These are phyloP conservation scores for Manacus vitellinus DNA, from an alignment of 2,113 vertebrate genomes.

Conservation along the genomic window DNA sequence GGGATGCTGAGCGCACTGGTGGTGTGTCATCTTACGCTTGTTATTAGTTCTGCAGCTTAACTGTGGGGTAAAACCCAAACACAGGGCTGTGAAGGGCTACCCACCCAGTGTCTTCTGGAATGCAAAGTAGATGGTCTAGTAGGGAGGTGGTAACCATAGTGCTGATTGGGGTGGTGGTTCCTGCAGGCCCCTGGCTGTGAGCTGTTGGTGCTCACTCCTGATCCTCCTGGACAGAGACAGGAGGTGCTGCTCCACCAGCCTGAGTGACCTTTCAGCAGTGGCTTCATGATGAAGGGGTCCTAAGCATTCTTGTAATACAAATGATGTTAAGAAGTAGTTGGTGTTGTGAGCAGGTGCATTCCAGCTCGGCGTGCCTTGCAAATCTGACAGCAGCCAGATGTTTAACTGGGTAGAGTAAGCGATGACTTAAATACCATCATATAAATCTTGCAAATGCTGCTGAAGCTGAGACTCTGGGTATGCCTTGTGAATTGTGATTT, in stretches of 20 bases:
- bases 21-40: not conserved
- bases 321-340: not conserved
- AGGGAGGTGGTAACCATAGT: not conserved
- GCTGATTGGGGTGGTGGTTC: not conserved
- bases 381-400: constrained; percentile 32
- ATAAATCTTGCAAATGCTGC: constrained; percentile 6
- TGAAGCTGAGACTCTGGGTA: not conserved
- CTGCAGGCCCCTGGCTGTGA: not conserved
- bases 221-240: not conserved
- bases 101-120: not conserved
- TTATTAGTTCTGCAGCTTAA: not conserved
- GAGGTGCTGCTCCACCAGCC: not conserved
- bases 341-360: constrained; percentile 24
- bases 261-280: not conserved
- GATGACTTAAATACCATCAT: not conserved
- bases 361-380: not conserved
- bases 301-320: not conserved
- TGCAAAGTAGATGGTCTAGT: rapidly evolving
- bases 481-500: not conserved
- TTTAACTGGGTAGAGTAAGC: not conserved
- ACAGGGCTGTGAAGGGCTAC: not conserved
- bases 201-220: not conserved
- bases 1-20: rapidly evolving
- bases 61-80: not conserved
- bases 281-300: not conserved